These are phyloP conservation scores for Clavelina lepadiformis DNA, from an alignment of 23 tunicate genomes.

Conservation along the genomic window DNA sequence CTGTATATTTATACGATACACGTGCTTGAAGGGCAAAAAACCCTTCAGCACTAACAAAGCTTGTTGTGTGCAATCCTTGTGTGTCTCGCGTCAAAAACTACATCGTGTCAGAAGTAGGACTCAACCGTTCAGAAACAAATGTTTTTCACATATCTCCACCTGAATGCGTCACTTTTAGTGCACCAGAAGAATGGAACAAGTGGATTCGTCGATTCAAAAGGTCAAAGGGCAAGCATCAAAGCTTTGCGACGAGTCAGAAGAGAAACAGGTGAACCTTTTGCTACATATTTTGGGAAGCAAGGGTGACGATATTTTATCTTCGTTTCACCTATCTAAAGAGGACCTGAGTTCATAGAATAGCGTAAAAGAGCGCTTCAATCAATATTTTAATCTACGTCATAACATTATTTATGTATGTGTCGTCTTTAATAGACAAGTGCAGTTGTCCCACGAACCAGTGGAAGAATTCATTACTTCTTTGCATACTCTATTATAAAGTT, in stretches of 20 bases:
- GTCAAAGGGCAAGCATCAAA: slow-evolving; percentile 3
- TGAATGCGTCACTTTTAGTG: slow-evolving; percentile 3
- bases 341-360: neutral
- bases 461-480: slow-evolving; percentile 6
- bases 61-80: no score
- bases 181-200: slow-evolving; percentile 1
- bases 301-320: slow-evolving; percentile 8
- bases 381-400: slow-evolving; percentile 2
- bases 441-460: slow-evolving; percentile 1
- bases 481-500: slow-evolving; percentile 4
- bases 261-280: slow-evolving; percentile 13
- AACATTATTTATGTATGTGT: slow-evolving; percentile 20
- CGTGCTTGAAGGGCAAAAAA: no score
- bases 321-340: slow-evolving; percentile 11
- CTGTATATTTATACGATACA: no score
- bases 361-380: slow-evolving; percentile 8
- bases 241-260: neutral
- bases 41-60: no score
- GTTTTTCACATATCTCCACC: no score
- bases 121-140: no score
- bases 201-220: slow-evolving; percentile 23
- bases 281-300: slow-evolving; percentile 6
- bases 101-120: no score
- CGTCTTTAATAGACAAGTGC: slow-evolving; percentile 10
- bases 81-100: no score